Evolutionary conservation across 2,113 vertebrate genomes (phyloP).

Genomic region (Oxyura jamaicensis): DNA sequence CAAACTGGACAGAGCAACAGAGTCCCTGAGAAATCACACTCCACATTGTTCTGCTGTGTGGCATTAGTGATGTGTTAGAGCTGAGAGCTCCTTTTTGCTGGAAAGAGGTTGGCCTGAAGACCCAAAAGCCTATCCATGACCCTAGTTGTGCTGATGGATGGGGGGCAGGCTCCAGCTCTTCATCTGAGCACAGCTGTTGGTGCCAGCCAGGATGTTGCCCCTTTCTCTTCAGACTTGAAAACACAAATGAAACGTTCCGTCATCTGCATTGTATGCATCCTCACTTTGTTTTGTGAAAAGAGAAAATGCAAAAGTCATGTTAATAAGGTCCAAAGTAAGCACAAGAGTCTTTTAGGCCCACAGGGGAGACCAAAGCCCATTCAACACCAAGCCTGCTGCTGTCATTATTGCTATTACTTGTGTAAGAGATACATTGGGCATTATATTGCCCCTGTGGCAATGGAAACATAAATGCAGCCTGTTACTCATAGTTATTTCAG

Average conservation of each 20-base stretch:
- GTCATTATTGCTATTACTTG: background rate
- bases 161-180: background rate
- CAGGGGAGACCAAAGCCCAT: background rate
- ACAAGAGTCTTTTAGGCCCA: background rate
- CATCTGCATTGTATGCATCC: background rate
- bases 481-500: fast-evolving
- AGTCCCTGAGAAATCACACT: background rate
- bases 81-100: background rate
- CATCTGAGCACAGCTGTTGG: background rate
- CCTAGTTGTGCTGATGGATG: background rate
- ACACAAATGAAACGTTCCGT: background rate
- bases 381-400: background rate
- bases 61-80: background rate
- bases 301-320: background rate
- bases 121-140: background rate
- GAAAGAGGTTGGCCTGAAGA: background rate
- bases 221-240: background rate
- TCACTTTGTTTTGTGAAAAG: background rate
- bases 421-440: background rate
- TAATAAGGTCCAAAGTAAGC: background rate
- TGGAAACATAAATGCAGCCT: background rate
- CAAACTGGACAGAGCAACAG: background rate
- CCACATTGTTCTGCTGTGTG: background rate
- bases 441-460: background rate
- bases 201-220: background rate